Conservation (phyloP, 2,113 vertebrate species). For the Cochlearius cochlearius region DNA sequence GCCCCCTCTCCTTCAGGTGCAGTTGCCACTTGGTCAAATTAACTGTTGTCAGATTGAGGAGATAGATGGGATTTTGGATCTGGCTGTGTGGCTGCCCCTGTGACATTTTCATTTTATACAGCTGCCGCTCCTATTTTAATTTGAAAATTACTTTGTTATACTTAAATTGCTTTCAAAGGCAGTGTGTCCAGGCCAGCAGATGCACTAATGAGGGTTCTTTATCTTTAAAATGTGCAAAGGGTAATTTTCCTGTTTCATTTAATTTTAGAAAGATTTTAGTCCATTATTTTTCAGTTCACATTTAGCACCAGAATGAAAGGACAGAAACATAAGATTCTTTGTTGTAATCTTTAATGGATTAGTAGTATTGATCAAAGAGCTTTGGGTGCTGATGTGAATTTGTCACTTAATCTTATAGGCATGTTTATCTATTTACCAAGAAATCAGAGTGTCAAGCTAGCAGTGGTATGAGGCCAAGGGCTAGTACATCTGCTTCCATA, state of each 20-base stretch:
- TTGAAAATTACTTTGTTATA: constrained; percentile 12
- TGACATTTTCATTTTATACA: neutral
- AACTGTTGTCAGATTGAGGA: neutral
- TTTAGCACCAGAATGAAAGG: constrained; percentile 30
- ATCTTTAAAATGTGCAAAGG: neutral
- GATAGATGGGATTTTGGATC: neutral
- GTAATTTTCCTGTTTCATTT: neutral
- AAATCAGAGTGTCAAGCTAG: constrained; percentile 28
- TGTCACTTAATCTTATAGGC: constrained; percentile 57
- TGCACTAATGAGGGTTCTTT: neutral
- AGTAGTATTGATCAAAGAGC: constrained; percentile 47
- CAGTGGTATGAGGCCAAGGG: neutral
- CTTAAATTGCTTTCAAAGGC: constrained; percentile 18
- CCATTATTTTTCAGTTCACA: neutral
- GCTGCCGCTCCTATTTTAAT: neutral
- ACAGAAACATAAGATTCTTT: constrained; percentile 12
- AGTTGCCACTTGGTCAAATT: neutral
- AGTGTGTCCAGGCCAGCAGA: neutral
- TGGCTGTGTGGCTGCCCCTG: neutral
- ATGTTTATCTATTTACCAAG: constrained; percentile 66
- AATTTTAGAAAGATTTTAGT: neutral
- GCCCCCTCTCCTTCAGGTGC: neutral
- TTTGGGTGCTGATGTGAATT: constrained; percentile 54
- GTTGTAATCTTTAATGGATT: constrained; percentile 61
- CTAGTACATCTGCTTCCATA: neutral